These are phyloP conservation scores for Rhegmatorhina hoffmannsi DNA, from an alignment of 2,113 vertebrate species.

Conservation along the genomic window DNA sequence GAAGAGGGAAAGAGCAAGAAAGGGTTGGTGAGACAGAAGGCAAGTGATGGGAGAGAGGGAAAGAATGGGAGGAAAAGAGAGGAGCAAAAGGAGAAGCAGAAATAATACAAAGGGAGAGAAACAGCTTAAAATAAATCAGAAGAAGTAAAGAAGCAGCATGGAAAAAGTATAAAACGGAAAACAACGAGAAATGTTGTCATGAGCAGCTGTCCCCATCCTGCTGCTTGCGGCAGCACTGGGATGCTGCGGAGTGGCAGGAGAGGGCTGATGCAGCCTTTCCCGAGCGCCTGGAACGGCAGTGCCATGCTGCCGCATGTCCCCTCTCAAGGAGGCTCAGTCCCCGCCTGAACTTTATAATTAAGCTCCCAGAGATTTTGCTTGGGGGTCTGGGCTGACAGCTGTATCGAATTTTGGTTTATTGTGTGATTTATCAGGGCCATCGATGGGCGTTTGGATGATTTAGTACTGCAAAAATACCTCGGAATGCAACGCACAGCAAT, in stretches of 20 bases:
- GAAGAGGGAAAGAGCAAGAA: background rate
- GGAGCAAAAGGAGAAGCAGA: background rate
- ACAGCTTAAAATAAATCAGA: background rate
- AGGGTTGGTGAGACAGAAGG: background rate
- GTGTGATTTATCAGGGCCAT: slow-evolving; percentile 76
- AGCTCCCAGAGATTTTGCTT: slow-evolving; percentile 38
- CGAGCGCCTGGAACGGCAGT: background rate
- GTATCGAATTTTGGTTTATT: slow-evolving; percentile 74
- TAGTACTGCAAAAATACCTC: slow-evolving; percentile 74
- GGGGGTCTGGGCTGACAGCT: slow-evolving; percentile 73
- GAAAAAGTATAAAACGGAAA: background rate
- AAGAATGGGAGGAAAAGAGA: background rate
- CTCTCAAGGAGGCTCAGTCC: background rate
- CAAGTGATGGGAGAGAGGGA: background rate
- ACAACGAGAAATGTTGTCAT: background rate
- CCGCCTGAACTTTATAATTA: slow-evolving; percentile 59
- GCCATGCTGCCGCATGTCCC: background rate
- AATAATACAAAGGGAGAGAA: background rate
- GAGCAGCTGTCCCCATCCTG: background rate
- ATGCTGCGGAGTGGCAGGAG: background rate
- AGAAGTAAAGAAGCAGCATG: background rate
- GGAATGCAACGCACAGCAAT: slow-evolving; percentile 78
- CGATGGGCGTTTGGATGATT: slow-evolving; percentile 74
- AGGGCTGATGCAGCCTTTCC: background rate
- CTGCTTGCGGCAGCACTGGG: background rate